Base-by-base conservation (phyloP, 2,888 invertebrate species). In the Drosophila colorata region DNA sequence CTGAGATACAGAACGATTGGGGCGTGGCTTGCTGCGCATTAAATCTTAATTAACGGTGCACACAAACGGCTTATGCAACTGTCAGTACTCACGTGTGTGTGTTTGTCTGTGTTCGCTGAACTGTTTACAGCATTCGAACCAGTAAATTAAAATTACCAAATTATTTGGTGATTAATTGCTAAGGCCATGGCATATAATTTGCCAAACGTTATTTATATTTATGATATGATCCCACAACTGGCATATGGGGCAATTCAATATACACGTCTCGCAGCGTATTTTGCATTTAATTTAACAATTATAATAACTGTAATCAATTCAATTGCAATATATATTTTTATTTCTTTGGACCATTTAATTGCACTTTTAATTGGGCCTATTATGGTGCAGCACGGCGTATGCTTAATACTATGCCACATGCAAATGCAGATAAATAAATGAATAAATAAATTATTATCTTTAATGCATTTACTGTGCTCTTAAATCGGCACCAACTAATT, bases 141-240 rank as follows among this genome's bases (percentile, higher is more conserved):
- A 85, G 81, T 81, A 78, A 77, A 86, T 82, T 87, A 87, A 86
- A 89, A 89, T 88, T 79, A 79, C 74, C 80, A 86, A 88, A 82
- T 88, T 84, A 88, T 86, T 78, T 66, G 73, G 73, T 88, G 86
- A 89, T 88, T 84, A 88, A 89, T 88, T 80, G 74, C 75, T 53
- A 60, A 57, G 52, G 52, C 60, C 65, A 33, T 53, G 53, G 23
- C 53, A 43, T 25, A 57, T 31, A 57, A 73, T 80, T 84, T 76
- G 74, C 52, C 74, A 38, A 64, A 43, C 28, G 43, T 47, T 59
- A 63, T 67, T 52, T 59, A 57, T 66, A 38, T 49, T 48, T 41
- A 43, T 44, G 28, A 11, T 35, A 33, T 23, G 33, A 43, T 35
- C 25, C n/a, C 25, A 28, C 9, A 53, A 35, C 4, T 28, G 28